Percentiles rank a stretch among this genome's conserved stretches.
phyloP scores from a whole-genome alignment of 2,113 vertebrate genomes.

The Nansenia antarctica region DNA sequence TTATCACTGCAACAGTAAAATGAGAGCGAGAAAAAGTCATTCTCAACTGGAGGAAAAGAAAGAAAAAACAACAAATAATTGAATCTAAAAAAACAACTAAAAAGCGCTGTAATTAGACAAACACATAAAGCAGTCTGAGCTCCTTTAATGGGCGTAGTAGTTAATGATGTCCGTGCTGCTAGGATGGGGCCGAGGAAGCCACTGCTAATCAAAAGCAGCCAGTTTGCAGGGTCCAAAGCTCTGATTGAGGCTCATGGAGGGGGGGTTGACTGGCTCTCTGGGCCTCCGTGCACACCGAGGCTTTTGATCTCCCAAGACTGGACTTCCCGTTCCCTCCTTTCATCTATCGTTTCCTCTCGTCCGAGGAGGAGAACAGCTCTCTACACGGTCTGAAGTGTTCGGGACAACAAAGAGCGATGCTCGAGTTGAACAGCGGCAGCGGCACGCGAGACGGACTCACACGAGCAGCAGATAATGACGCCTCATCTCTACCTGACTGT shows the following conservation, averaged over 20 bases:
- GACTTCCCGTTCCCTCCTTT: neutral
- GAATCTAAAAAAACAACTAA: neutral
- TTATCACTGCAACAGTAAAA: constrained; percentile 18
- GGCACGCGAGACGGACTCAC: constrained; percentile 17
- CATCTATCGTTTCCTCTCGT: constrained; percentile 26
- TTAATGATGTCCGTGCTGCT: constrained; percentile 13
- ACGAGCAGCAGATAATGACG: constrained; percentile 42
- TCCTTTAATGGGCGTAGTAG: neutral
- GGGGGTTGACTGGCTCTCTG: constrained; percentile 15
- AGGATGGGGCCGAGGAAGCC: no score
- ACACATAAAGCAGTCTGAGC: constrained; percentile 3
- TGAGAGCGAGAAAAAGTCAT: no score
- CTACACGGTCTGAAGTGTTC: constrained; percentile 22
- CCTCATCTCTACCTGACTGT: no score
- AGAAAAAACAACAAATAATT: neutral
- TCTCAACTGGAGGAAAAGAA: neutral
- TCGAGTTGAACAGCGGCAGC: constrained; percentile 19
- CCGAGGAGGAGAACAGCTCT: constrained; percentile 34
- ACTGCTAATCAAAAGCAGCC: constrained; percentile 40
- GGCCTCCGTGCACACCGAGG: constrained; percentile 14
- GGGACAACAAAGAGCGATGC: constrained; percentile 48
- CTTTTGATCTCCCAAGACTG: constrained; percentile 42
- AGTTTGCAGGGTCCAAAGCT: neutral
- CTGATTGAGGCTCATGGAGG: neutral
- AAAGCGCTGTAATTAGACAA: constrained; percentile 17